phyloP scores from a whole-genome alignment of 1,140 invertebrate species.

The Neodiprion lecontei region DNA sequence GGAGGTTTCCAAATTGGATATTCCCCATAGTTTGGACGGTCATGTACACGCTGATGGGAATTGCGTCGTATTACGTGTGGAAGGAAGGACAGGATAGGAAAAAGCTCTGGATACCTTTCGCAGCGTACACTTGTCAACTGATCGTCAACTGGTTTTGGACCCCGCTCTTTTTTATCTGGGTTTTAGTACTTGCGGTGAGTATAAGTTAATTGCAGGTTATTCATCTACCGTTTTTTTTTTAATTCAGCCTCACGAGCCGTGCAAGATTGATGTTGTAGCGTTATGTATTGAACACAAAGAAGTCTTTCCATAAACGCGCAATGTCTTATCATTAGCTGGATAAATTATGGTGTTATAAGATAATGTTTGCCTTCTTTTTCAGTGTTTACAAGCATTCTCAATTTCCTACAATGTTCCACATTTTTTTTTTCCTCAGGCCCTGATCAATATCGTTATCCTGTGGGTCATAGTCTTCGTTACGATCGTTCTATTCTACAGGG shows the following conservation, averaged over 20 bases:
- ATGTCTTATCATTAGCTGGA: too few species aligned
- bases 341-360: too few species aligned
- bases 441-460: background rate
- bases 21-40: background rate
- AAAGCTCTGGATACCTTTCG: background rate
- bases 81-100: background rate
- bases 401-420: background rate
- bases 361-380: too few species aligned
- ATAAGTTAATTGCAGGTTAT: background rate
- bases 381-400: background rate
- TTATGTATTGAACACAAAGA: too few species aligned
- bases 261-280: background rate
- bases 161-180: background rate
- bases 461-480: background rate
- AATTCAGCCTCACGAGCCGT: background rate
- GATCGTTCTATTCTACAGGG: background rate
- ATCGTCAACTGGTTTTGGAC: background rate
- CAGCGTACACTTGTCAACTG: background rate
- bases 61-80: background rate
- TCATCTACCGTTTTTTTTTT: background rate
- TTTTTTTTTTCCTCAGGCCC: background rate
- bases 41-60: background rate
- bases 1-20: background rate
- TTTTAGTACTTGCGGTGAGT: background rate
- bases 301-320: too few species aligned